phyloP scores from a whole-genome alignment of 2,888 invertebrate species.

The Nasonia oneida region DNA sequence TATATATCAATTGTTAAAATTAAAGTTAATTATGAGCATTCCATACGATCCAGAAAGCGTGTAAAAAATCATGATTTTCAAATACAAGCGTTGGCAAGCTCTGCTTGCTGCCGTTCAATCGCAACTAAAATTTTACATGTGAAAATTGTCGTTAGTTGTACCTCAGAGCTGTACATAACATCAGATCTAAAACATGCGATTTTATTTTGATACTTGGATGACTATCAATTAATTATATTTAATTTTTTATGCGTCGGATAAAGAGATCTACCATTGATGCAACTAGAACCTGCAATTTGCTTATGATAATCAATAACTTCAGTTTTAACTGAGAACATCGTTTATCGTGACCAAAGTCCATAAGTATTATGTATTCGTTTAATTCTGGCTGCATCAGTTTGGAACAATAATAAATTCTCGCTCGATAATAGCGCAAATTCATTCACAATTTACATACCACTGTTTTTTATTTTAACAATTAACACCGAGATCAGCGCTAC shows the following conservation, averaged over 20 bases:
- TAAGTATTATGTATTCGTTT: not conserved
- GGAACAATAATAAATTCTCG: conserved; percentile 38
- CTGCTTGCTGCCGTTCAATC: not conserved
- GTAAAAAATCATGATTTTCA: not conserved
- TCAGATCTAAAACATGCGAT: conserved; percentile 58
- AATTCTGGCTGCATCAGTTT: conserved; percentile 18
- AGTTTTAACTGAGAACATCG: conserved; percentile 36
- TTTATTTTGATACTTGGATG: conserved; percentile 39
- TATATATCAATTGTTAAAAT: conserved; percentile 40
- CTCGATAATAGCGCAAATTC: conserved; percentile 1
- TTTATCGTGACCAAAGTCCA: not conserved
- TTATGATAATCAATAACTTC: conserved; percentile 33
- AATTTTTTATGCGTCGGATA: conserved; percentile 38
- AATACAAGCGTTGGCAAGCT: conserved; percentile 12
- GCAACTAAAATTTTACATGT: not conserved
- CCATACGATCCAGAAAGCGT: conserved; percentile 51
- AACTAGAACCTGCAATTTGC: conserved; percentile 17
- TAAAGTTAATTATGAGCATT: conserved; percentile 52
- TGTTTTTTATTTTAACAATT: conserved; percentile 24
- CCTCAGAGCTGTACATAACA: conserved; percentile 23
- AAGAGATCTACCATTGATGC: conserved; percentile 34
- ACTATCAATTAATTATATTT: conserved; percentile 24
- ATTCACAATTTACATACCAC: conserved; percentile 49
- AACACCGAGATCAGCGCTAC: conserved; percentile 14
- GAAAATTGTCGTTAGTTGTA: not conserved